Base-by-base conservation (phyloP, 2,113 vertebrate species). In the Crotophaga sulcirostris region DNA sequence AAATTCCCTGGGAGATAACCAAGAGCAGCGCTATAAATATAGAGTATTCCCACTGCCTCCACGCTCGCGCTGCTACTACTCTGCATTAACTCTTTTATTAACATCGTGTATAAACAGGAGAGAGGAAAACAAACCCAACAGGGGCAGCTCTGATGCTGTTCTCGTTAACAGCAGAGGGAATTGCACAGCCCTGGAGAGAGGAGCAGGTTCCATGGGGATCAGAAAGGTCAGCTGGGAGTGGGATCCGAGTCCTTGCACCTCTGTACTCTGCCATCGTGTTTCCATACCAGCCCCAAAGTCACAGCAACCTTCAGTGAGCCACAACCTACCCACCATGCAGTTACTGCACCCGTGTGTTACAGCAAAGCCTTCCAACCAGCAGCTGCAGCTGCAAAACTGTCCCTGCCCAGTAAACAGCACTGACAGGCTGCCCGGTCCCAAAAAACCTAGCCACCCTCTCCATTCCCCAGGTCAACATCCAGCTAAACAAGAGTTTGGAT, bases 251-350 rank as follows among this genome's bases (percentile, higher is more conserved):
- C 51, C 18, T 8, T 11, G 42, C 17, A 5, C 25, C 69, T 5
- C 9, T 12, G 1, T 6, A 2, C 4, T 13, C n/a, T 11, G 19
- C 68, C n/a, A 1, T 7, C 9, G 0, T 2, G 40, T 3, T 58
- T 7, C 45, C 51, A 8, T 0, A 1, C 7, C 4, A 31, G 8
- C 33, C 36, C 36, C 36, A 13, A 28, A 36, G 63, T 21, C 16
- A 16, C 2, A 47, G 76, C 49, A 49, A 7, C 47, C 72, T 36
- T 10, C n/a, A 3, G 2, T 1, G 52, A 51, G 42, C 6, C 42
- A 2, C 31, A 1, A 5, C 36, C 33, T 13, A 1, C 2, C 49
- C 12, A 7, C 54, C 0, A 4, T 0, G 44, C 26, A 6, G 42
- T 1, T 28, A 4, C n/a, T 21, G 68, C 77, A 4, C 68, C 73